phyloP scores from a whole-genome alignment of 2,888 invertebrate species.

The Ophioninae sp. region DNA sequence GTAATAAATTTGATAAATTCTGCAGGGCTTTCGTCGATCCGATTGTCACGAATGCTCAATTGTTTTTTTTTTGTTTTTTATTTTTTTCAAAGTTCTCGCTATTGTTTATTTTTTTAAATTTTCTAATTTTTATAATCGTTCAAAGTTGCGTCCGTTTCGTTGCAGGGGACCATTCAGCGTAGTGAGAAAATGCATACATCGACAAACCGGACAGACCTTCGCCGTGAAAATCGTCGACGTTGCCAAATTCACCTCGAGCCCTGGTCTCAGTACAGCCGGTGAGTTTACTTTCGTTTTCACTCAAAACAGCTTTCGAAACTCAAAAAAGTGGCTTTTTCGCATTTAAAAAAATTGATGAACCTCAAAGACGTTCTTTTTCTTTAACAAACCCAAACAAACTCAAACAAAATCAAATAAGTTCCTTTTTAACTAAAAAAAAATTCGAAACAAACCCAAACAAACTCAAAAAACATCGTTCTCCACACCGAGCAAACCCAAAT shows the following conservation, averaged over 20 bases:
- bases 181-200: slow-evolving; percentile 96
- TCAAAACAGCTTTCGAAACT: not conserved
- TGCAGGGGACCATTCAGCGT: slow-evolving; percentile 97
- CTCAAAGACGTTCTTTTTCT: too few species aligned
- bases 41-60: not conserved
- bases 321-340: too few species aligned
- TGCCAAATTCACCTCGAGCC: slow-evolving; percentile 97
- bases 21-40: too few species aligned
- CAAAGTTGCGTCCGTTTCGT: slow-evolving; percentile 65
- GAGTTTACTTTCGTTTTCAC: slow-evolving; percentile 72
- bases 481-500: too few species aligned
- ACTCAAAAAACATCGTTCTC: too few species aligned
- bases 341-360: too few species aligned
- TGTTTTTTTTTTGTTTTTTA: not conserved
- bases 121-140: not conserved
- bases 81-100: not conserved
- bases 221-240: slow-evolving; percentile 99
- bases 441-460: too few species aligned
- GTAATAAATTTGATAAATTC: not conserved
- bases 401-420: too few species aligned
- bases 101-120: slow-evolving; percentile 2
- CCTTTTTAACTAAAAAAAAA: too few species aligned
- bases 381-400: too few species aligned
- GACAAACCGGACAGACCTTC: slow-evolving; percentile 97
- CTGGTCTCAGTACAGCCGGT: slow-evolving; percentile 98